A percentile compares a stretch with the other conserved stretches of the same genome.
phyloP scores from a whole-genome alignment of 2,888 invertebrate species.

The Acrobasis repandana region DNA sequence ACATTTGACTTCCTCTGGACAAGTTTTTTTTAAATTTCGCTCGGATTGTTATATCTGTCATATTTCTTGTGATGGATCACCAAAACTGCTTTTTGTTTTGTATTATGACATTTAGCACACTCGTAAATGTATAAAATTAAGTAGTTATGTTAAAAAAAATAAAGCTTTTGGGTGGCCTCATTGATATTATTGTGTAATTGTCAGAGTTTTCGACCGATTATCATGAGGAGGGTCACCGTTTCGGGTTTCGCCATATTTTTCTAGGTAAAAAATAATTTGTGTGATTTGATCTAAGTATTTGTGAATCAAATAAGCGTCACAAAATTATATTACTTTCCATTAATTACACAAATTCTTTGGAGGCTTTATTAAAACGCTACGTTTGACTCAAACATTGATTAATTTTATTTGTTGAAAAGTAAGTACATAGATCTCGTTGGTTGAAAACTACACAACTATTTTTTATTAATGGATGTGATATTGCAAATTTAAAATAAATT shows the following conservation, averaged over 20 bases:
- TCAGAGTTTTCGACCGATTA: background rate
- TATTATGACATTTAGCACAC: constrained; percentile 27
- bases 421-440: too few relatives aligned
- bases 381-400: too few relatives aligned
- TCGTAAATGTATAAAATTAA: constrained; percentile 1
- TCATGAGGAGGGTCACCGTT: background rate
- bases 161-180: constrained; percentile 9
- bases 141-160: background rate
- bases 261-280: too few relatives aligned
- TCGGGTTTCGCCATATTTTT: background rate
- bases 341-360: too few relatives aligned
- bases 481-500: too few relatives aligned
- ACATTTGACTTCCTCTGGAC: background rate
- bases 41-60: constrained; percentile 33
- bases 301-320: too few relatives aligned
- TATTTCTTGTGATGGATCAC: constrained; percentile 58
- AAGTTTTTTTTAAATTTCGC: constrained; percentile 1
- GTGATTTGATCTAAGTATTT: too few relatives aligned
- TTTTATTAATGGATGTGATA: too few relatives aligned
- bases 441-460: too few relatives aligned
- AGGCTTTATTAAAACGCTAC: too few relatives aligned
- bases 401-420: too few relatives aligned
- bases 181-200: background rate
- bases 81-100: constrained; percentile 26
- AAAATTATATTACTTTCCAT: too few relatives aligned